Evolutionary conservation across 2,113 vertebrate species (phyloP).

Genomic region (Chlorodrepanis virens): DNA sequence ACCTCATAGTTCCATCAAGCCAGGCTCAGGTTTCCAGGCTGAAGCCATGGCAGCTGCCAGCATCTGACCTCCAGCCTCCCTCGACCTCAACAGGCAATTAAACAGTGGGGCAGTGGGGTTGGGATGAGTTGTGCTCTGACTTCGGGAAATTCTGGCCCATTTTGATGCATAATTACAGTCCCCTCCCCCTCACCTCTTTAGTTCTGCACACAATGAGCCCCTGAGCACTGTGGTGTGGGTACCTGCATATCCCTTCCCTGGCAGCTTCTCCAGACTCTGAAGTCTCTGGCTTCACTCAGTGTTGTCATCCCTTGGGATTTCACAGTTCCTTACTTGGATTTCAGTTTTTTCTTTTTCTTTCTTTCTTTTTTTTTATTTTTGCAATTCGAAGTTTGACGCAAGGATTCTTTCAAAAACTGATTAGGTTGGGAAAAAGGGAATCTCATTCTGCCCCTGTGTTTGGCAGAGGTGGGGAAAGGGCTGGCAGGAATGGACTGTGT

Average conservation of each 20-base stretch:
- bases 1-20: background rate
- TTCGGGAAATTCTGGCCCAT: background rate
- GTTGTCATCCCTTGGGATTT: background rate
- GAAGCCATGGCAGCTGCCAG: background rate
- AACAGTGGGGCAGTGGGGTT: background rate
- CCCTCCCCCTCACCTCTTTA: background rate
- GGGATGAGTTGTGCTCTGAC: background rate
- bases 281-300: background rate
- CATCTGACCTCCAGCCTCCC: background rate
- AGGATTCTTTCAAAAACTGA: background rate
- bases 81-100: background rate
- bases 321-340: background rate
- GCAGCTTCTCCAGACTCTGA: background rate
- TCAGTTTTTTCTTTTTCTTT: background rate
- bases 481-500: background rate
- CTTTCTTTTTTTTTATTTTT: background rate
- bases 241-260: background rate
- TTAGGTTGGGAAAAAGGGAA: background rate
- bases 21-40: slow-evolving; percentile 26
- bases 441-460: background rate
- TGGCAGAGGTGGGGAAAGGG: background rate
- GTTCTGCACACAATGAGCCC: fast-evolving
- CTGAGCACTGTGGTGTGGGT: fast-evolving
- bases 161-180: background rate
- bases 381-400: background rate